Evolutionary conservation across 2,888 invertebrate species (phyloP), one percentile per base, ranked within the genome.

Genomic region (Eupithecia dodoneata): DNA sequence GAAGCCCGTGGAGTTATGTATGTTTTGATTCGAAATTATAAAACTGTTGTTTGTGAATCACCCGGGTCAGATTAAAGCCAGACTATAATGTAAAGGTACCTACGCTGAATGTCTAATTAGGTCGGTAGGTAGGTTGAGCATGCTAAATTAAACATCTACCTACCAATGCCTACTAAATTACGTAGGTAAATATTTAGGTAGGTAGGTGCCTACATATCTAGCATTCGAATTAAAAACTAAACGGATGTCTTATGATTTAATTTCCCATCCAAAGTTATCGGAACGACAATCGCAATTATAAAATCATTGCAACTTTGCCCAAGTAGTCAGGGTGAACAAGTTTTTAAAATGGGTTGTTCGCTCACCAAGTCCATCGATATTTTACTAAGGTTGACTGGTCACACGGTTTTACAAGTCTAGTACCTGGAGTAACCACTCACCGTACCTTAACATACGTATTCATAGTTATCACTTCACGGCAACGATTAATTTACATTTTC

Each of bases 251-350:
- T 59, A 63, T 69, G 67, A 69, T 45, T 69, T 69, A 69, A 69
- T 44, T 44, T 69, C 18, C 44, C 45, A 69, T 69, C n/a, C 0
- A 45, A 44, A 69, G 44, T 69, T 69, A 69, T 69, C 67, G 12
- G 44, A n/a, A 69, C 67, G 67, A 69, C 67, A 69, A 69, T 69
- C 67, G 18, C 67, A 44, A n/a, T 10, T 15, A 42, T 44, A 9
- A 69, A 69, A 69, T 69, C 10, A 69, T 69, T 66, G 13, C 13
- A 42, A 73, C 30, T 59, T 18, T 69, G n/a, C 69, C 59, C 9
- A 41, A 75, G 55, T n/a, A 41, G 59, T 77, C 77, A 77, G 74
- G 77, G 77, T 71, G 30, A 77, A 67, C 77, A 49, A 15, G 72
- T 12, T 74, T 73, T 74, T 71, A 13, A 74, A 72, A 55, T 76